phyloP scores from a whole-genome alignment of 2,113 vertebrate genomes.

The Naja naja region DNA sequence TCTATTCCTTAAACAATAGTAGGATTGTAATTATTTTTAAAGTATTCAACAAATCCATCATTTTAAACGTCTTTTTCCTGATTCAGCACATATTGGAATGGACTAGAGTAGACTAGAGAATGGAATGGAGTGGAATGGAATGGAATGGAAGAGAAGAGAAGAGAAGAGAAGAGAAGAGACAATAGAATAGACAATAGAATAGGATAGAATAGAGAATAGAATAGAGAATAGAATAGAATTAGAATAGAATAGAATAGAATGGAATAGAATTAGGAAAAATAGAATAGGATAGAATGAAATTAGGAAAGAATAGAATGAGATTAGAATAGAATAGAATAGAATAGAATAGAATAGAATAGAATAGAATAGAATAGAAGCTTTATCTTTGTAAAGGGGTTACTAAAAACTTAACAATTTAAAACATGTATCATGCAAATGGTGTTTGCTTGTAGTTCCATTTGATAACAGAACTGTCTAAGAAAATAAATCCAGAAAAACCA shows the following conservation, averaged over 20 bases:
- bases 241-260: background rate
- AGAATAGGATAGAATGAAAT: background rate
- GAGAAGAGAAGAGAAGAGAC: too few species aligned
- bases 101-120: background rate
- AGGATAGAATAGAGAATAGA: background rate
- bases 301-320: too few species aligned
- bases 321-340: background rate
- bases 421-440: background rate
- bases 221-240: background rate
- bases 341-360: background rate
- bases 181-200: background rate
- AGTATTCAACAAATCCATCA: background rate
- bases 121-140: background rate
- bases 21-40: background rate
- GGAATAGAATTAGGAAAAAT: background rate
- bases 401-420: background rate
- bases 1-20: background rate
- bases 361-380: background rate
- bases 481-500: background rate
- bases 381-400: background rate
- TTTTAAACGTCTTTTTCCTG: background rate
- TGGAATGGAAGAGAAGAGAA: background rate
- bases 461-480: background rate
- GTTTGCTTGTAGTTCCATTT: background rate
- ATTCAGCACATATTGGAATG: background rate